Percentiles rank a stretch among this genome's conserved stretches.
Evolutionary conservation across 64 coral and sea anemone genomes (phyloP).

Genomic region (Montipora capricornis): DNA sequence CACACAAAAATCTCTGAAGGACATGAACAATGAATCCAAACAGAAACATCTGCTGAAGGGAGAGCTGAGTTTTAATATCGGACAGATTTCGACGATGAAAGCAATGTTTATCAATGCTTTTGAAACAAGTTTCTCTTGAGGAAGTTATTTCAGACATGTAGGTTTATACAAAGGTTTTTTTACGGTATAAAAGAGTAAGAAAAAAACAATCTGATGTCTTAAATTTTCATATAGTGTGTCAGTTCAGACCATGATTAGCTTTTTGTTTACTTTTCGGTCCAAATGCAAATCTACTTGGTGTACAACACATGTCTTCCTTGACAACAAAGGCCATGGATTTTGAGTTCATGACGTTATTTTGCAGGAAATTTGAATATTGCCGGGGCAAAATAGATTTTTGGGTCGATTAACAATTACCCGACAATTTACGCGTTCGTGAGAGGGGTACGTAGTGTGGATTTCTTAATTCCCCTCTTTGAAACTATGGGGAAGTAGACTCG

Average conservation of each 20-base stretch:
- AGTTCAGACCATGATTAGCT: too few species aligned
- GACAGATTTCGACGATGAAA: not conserved
- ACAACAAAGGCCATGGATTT: not conserved
- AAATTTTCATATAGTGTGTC: not conserved
- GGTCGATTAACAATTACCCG: not conserved
- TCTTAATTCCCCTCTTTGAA: too few species aligned
- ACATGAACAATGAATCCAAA: too few species aligned
- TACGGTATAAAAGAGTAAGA: not conserved
- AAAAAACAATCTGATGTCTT: conserved; percentile 21
- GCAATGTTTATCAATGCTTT: too few species aligned
- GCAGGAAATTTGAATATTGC: not conserved
- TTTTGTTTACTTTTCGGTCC: conserved; percentile 14
- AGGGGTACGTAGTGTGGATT: too few species aligned
- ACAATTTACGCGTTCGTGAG: too few species aligned
- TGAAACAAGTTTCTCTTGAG: not conserved
- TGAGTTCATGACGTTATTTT: not conserved
- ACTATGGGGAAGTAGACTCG: too few species aligned
- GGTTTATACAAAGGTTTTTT: not conserved
- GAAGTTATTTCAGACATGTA: not conserved
- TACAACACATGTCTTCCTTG: not conserved
- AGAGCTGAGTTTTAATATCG: too few species aligned
- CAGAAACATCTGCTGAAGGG: too few species aligned
- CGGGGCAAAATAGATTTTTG: not conserved
- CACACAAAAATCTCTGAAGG: too few species aligned
- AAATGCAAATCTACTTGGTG: conserved; percentile 23